Evolutionary conservation across 2,888 invertebrate species (phyloP), one percentile per base, ranked within the genome.

Genomic region (Cephonodes hylas): DNA sequence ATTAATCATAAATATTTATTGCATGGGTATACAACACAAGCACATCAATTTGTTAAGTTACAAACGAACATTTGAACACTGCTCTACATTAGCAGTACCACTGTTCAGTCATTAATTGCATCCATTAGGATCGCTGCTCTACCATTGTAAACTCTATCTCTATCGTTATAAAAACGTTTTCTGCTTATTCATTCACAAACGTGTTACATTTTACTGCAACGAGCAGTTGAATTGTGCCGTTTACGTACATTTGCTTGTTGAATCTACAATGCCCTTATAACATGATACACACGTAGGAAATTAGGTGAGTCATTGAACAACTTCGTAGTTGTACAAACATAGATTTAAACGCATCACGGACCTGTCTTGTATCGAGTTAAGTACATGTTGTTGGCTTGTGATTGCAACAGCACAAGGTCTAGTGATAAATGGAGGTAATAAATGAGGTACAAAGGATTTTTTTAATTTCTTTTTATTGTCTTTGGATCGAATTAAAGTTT

Each of bases 241-340:
- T 85, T 79, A 78, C 74, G 76, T 64, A 70, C 70, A 76, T 80
- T 75, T 81, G 81, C 76, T 69, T 67, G 71, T 76, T 73, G 84
- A 83, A 84, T 83, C 72, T 73, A 75, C 74, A 83, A 84, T 77
- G 75, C 68, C 70, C 68, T 64, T 59, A 61, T 65, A 57, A 63
- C 46, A 72, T 73, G 71, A 71, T 69, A 63, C 62, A 53, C 61
- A 73, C 64, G 66, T 76, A 68, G 66, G 65, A 71, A 72, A 64
- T 65, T 64, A 63, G 64, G 59, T 64, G 62, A 65, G 65, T 68
- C 60, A 64, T 66, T 42, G 65, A 62, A 64, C 48, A 25, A 61
- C 61, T 46, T 56, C 38, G 63, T 60, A 64, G 60, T 61, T 23
- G 27, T 48, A 15, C 25, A 15, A 48, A n/a, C n/a, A 8, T 27